A percentile compares a stretch with the other conserved stretches of the same genome.
These are phyloP conservation scores for Anolis carolinensis DNA, from an alignment of 2,113 vertebrate species.

Conservation along the genomic window DNA sequence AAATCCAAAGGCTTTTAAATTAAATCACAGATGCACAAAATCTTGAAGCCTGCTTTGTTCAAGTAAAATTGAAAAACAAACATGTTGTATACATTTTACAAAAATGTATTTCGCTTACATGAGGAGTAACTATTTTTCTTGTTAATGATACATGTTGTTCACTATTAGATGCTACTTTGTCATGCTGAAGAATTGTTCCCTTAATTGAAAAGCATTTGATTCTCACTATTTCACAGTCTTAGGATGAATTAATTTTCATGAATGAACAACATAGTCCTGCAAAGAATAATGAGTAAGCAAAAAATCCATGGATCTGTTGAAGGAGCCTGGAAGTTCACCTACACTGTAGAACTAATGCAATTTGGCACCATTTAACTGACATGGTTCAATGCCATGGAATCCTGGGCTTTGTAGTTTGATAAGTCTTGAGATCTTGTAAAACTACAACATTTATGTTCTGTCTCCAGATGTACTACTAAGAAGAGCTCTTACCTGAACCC, in stretches of 20 bases:
- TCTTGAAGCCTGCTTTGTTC: slow-evolving; percentile 39
- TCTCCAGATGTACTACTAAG: too few species aligned
- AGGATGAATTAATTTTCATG: not conserved
- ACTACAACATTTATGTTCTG: too few species aligned
- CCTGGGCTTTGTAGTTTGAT: too few species aligned
- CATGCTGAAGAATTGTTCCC: not conserved
- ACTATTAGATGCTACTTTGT: slow-evolving; percentile 48
- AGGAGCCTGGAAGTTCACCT: not conserved
- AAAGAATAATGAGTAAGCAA: not conserved
- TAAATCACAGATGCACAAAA: not conserved
- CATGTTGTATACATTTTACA: slow-evolving; percentile 58
- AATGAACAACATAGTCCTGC: not conserved
- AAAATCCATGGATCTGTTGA: not conserved
- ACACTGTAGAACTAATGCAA: too few species aligned
- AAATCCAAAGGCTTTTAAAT: slow-evolving; percentile 53
- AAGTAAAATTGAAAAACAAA: slow-evolving; percentile 62
- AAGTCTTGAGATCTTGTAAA: too few species aligned
- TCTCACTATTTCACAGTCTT: not conserved
- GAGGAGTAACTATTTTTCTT: slow-evolving; percentile 43
- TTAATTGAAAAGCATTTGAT: not conserved
- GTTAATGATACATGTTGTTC: slow-evolving; percentile 51
- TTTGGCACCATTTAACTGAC: too few species aligned
- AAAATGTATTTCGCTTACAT: slow-evolving; percentile 48
- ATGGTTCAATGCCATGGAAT: too few species aligned
- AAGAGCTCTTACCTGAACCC: too few species aligned